A percentile compares a stretch with the other conserved stretches of the same genome.
Conservation (phyloP, 1,140 invertebrate species). For the Leptestheria dahalacensis region DNA sequence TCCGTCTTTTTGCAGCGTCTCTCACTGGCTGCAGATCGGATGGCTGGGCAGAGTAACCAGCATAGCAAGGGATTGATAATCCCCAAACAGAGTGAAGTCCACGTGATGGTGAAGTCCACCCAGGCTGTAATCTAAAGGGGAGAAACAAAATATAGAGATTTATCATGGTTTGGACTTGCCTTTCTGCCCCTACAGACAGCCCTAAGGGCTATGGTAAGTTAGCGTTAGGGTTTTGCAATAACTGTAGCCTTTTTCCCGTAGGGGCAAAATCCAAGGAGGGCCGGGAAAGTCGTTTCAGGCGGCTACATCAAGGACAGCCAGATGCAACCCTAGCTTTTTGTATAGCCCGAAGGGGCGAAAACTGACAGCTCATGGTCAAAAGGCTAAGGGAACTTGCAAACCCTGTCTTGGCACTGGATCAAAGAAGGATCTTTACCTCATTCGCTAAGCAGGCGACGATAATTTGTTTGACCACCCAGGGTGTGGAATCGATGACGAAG, state of each 20-base stretch:
- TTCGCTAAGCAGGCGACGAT: conserved; percentile 70
- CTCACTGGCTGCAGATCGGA: conserved; percentile 32
- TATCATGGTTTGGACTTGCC: background rate
- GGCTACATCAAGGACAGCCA: background rate
- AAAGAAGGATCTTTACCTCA: too few relatives aligned
- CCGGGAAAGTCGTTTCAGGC: too few relatives aligned
- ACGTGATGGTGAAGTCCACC: conserved; percentile 65
- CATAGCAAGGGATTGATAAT: conserved; percentile 79
- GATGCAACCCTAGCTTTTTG: background rate
- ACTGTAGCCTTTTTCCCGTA: too few relatives aligned
- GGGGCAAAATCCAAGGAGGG: too few relatives aligned
- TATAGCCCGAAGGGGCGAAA: background rate
- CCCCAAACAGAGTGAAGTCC: conserved; percentile 68
- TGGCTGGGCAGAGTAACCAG: conserved; percentile 69
- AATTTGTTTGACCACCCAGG: conserved; percentile 75
- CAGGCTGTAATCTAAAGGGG: conserved; percentile 48
- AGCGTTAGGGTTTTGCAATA: background rate
- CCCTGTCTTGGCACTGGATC: too few relatives aligned
- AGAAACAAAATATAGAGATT: background rate
- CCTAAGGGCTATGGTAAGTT: background rate
- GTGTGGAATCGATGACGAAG: conserved; percentile 74
- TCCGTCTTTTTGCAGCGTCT: background rate
- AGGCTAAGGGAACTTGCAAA: too few relatives aligned
- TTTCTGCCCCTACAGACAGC: background rate
- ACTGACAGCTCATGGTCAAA: background rate